Percentiles rank a stretch among this genome's conserved stretches.
phyloP scores from a whole-genome alignment of 2,113 vertebrate genomes.

The Phyllostomus hastatus region DNA sequence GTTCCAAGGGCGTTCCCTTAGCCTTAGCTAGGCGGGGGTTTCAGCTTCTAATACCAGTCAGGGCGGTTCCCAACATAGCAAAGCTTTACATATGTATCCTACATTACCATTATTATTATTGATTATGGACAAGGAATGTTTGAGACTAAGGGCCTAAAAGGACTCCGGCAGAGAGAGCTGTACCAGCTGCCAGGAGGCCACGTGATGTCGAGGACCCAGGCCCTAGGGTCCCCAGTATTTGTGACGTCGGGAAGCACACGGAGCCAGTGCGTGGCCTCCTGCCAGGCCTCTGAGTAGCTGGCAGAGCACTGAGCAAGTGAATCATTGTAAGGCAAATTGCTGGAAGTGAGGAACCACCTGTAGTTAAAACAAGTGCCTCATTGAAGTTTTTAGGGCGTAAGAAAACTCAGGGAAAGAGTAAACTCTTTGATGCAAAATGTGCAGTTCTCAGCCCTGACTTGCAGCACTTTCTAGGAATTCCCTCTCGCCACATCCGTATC shows the following conservation, averaged over 20 bases:
- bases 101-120: not conserved
- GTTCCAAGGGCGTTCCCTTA: too few species aligned
- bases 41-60: too few species aligned
- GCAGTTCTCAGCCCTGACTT: not conserved
- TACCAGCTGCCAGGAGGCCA: not conserved
- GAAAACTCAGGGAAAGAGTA: not conserved
- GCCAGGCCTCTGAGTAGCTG: not conserved
- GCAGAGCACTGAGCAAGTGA: slow-evolving; percentile 8
- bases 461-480: slow-evolving; percentile 24
- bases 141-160: not conserved
- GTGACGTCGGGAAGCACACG: not conserved
- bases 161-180: not conserved
- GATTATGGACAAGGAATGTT: not conserved
- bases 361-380: slow-evolving; percentile 37
- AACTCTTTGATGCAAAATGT: not conserved
- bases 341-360: slow-evolving; percentile 33
- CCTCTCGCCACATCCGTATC: not conserved
- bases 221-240: not conserved
- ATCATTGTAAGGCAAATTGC: slow-evolving; percentile 25
- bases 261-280: not conserved
- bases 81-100: not conserved
- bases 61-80: too few species aligned
- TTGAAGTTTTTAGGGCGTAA: not conserved
- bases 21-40: too few species aligned
- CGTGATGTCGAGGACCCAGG: not conserved